Evolutionary conservation across 2,888 invertebrate species (phyloP).

Genomic region (Timandra comae): DNA sequence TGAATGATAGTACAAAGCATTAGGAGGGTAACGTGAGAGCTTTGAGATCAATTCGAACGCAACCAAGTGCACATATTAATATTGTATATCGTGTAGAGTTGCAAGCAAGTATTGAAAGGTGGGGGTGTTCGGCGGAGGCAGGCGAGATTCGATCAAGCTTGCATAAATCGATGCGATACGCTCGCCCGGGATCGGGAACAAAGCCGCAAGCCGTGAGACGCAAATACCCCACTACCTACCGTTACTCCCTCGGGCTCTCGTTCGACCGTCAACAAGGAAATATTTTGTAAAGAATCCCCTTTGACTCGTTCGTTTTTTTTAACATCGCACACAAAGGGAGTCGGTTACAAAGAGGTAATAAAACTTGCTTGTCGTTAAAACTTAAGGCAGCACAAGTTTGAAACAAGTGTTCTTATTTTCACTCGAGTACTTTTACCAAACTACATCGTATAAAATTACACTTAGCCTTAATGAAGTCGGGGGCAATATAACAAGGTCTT

Average conservation of each 20-base stretch:
- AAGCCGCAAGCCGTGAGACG: constrained; percentile 61
- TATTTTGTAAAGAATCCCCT: constrained; percentile 26
- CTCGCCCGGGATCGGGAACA: constrained; percentile 62
- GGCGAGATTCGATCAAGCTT: constrained; percentile 66
- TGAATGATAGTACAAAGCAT: too few species aligned
- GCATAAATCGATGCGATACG: constrained; percentile 74
- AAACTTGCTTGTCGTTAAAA: constrained; percentile 21
- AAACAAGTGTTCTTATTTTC: constrained; percentile 18
- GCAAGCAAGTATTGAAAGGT: constrained; percentile 45
- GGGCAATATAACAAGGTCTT: not conserved
- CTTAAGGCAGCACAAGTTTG: constrained; percentile 18
- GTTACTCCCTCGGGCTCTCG: constrained; percentile 19
- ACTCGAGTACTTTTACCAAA: constrained; percentile 6
- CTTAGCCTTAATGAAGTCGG: not conserved
- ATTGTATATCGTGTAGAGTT: constrained; percentile 37
- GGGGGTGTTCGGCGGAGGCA: constrained; percentile 34
- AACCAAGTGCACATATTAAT: constrained; percentile 19
- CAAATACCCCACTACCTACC: constrained; percentile 30
- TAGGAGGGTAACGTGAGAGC: too few species aligned
- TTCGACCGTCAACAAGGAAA: constrained; percentile 26
- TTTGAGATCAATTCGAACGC: too few species aligned
- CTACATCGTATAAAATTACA: constrained; percentile 8
- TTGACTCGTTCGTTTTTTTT: constrained; percentile 19
- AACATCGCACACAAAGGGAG: constrained; percentile 21
- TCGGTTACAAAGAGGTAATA: constrained; percentile 23